Conservation (phyloP, 2,797 vertebrate genomes). For the Mormyrus hasselquistii region DNA sequence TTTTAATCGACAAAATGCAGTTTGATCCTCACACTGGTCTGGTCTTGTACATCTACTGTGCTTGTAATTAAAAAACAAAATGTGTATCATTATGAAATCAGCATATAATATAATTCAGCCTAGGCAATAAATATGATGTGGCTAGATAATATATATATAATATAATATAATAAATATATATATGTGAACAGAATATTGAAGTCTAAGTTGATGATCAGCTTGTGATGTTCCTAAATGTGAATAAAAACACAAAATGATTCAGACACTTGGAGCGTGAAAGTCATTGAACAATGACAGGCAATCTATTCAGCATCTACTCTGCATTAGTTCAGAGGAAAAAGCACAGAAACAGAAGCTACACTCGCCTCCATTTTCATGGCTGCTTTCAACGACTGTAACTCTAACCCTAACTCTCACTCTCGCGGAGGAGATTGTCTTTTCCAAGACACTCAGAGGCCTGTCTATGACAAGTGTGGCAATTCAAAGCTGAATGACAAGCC, state of each 20-base stretch:
- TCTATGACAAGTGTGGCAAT: not conserved
- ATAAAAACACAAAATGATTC: not conserved
- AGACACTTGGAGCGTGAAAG: not conserved
- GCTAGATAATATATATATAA: not conserved
- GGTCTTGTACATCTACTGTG: not conserved
- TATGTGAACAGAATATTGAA: not conserved
- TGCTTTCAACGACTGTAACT: not conserved
- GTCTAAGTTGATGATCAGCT: not conserved
- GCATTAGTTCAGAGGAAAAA: not conserved
- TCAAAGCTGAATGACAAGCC: not conserved
- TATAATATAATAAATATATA: not conserved
- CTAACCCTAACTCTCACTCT: not conserved
- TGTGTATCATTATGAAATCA: not conserved
- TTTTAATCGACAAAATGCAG: not conserved
- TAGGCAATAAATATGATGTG: not conserved
- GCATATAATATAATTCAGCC: not conserved
- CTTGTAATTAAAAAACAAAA: not conserved
- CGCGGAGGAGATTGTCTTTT: not conserved
- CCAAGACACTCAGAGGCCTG: not conserved
- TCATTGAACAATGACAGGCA: not conserved
- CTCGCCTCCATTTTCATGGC: not conserved
- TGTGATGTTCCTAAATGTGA: not conserved
- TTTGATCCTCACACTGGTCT: not conserved
- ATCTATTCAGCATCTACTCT: not conserved
- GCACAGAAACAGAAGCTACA: not conserved